Percentiles rank a stretch among this genome's conserved stretches.
phyloP scores from a whole-genome alignment of 2,888 invertebrate species.

The Microctonus hyperodae region DNA sequence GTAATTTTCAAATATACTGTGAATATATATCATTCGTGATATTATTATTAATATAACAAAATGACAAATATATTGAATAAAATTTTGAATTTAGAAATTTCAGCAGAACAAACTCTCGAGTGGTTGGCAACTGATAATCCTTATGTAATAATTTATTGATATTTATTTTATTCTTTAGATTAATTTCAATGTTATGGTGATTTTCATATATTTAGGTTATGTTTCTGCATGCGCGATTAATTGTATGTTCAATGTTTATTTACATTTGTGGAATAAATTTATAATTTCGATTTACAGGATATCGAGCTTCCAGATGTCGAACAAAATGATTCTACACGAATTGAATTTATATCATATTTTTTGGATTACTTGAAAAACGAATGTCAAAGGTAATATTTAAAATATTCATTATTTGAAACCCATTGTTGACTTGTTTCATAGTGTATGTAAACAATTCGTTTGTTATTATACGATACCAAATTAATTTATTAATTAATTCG shows the following conservation, averaged over 20 bases:
- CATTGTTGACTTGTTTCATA: constrained; percentile 5
- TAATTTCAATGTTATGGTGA: background rate
- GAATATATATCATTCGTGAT: background rate
- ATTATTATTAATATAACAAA: constrained; percentile 9
- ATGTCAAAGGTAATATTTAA: constrained; percentile 48
- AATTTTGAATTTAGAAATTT: constrained; percentile 42
- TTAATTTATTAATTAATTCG: no score
- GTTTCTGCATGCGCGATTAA: background rate
- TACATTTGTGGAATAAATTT: background rate
- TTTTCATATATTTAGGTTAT: background rate
- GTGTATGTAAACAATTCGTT: no score
- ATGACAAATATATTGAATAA: constrained; percentile 46
- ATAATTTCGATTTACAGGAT: constrained; percentile 31
- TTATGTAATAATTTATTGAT: constrained; percentile 40
- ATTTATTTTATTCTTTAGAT: background rate
- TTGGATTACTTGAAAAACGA: constrained; percentile 47
- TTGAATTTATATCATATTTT: constrained; percentile 48
- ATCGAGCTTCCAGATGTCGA: constrained; percentile 30
- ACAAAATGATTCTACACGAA: constrained; percentile 38
- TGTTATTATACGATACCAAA: no score
- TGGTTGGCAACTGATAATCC: constrained; percentile 46
- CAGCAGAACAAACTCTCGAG: constrained; percentile 41
- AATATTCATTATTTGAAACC: constrained; percentile 7
- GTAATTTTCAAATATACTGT: no score
- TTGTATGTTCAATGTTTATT: background rate